These are phyloP conservation scores for Sminthurinus signatus DNA, from an alignment of 1,140 invertebrate species.

Conservation along the genomic window DNA sequence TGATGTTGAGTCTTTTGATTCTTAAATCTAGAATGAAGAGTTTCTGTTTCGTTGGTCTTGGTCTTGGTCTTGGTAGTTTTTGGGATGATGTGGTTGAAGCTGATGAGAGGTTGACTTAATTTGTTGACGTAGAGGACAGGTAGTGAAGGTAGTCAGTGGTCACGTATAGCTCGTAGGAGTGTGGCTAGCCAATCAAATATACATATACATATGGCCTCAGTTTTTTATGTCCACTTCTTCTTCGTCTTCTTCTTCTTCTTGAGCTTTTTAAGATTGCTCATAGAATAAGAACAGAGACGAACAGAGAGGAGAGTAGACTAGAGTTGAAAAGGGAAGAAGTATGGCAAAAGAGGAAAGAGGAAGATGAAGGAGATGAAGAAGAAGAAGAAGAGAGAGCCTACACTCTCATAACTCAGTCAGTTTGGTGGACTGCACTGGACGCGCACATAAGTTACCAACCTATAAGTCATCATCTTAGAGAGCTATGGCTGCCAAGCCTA, in stretches of 20 bases:
- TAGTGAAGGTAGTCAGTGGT: constrained; percentile 9
- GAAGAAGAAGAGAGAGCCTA: constrained; percentile 3
- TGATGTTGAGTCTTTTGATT: no score
- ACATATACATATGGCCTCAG: neutral
- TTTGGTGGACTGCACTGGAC: constrained; percentile 8
- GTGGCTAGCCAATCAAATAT: constrained; percentile 18
- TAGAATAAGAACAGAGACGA: no score
- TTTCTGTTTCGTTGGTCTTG: no score
- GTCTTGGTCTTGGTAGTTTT: neutral
- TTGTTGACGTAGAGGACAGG: constrained; percentile 30
- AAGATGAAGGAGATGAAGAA: no score
- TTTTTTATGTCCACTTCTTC: no score
- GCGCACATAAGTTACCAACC: constrained; percentile 4
- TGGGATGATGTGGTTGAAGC: constrained; percentile 16
- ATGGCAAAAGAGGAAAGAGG: no score
- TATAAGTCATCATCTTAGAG: constrained; percentile 16
- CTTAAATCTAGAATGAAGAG: no score
- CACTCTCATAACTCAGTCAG: constrained; percentile 13
- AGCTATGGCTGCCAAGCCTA: constrained; percentile 26
- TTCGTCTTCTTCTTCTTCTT: no score
- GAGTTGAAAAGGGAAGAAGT: no score
- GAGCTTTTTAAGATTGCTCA: no score
- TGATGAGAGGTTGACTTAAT: constrained; percentile 33
- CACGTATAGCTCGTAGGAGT: constrained; percentile 25
- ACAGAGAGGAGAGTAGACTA: no score